Base-by-base conservation (phyloP, 2,113 vertebrate species). In the Coryphaenoides rupestris region DNA sequence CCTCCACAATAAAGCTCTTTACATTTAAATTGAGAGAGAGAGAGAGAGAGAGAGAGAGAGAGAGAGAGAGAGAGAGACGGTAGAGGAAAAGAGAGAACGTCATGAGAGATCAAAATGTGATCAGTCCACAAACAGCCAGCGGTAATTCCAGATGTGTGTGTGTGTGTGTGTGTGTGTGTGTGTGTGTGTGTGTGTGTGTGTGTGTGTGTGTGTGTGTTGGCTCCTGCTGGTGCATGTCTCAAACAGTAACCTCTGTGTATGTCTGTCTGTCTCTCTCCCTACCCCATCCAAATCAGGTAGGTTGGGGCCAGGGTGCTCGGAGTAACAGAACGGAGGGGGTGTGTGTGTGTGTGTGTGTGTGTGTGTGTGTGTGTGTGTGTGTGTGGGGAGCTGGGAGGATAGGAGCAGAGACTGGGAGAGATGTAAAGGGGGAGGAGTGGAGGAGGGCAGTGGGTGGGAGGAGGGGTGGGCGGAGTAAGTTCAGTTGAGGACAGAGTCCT, bases 181-280 rank as follows among this genome's bases (percentile, higher is more conserved):
- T 9, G 21, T 50, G 60, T 55, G 46, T 70, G 21, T 56, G 55
- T 19, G 6, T 26, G 40, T 70, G 16, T 73, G 52, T 24, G 33
- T 61, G 54, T 60, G 45, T 68, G 54, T 66, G 6, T 69, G n/a
- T 46, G 40, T 53, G 61, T 58, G 46, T n/a, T n/a, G n/a, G n/a
- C n/a, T n/a, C n/a, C n/a, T n/a, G n/a, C n/a, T 52, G 23, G 49
- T 45, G 13, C 16, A 16, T 54, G n/a, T 54, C 19, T 5, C 19
- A 4, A 7, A 19, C 26, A n/a, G n/a, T n/a, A n/a, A 50, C 23
- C n/a, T 28, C 19, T 50, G 54, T 52, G 60, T 53, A 58, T 62
- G 58, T 23, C 1, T 47, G 45, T 54, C 19, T 49, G 23, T 21
- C 5, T 56, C n/a, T n/a, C n/a, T n/a, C n/a, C n/a, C n/a, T n/a